These are phyloP conservation scores for Anguilla marmorata DNA, from an alignment of 2,797 vertebrate species.

Conservation along the genomic window DNA sequence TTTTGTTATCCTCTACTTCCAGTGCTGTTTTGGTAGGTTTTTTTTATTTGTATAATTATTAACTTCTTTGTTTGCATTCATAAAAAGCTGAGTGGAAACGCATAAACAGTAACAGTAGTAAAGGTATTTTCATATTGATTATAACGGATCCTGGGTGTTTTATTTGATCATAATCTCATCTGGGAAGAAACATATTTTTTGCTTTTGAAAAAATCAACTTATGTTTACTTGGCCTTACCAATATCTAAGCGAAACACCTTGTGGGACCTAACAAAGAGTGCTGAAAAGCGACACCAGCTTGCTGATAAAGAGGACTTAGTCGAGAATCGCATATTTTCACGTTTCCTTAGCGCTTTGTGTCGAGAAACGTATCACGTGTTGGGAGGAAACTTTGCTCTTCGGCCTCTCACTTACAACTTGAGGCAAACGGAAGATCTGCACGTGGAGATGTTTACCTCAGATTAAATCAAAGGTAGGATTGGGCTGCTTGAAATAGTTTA, in stretches of 20 bases:
- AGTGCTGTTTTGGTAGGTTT: slow-evolving; percentile 59
- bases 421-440: not conserved
- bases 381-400: not conserved
- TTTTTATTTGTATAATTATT: slow-evolving; percentile 39
- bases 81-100: slow-evolving; percentile 64
- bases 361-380: not conserved
- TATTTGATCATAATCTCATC: not conserved
- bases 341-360: not conserved
- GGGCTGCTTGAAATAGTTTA: not conserved
- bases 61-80: slow-evolving; percentile 53
- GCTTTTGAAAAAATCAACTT: not conserved
- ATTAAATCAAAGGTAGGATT: not conserved
- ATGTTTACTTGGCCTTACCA: not conserved
- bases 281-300: not conserved
- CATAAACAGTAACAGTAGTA: slow-evolving; percentile 66
- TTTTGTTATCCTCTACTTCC: slow-evolving; percentile 56
- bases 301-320: not conserved
- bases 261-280: not conserved
- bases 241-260: not conserved
- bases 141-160: slow-evolving; percentile 43
- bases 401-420: not conserved
- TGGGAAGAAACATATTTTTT: no score
- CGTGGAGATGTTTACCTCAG: not conserved
- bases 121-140: slow-evolving; percentile 76
- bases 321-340: not conserved